Conservation (phyloP, 37 sponge, comb jelly and placozoan genomes). For the Oopsacas minuta region DNA sequence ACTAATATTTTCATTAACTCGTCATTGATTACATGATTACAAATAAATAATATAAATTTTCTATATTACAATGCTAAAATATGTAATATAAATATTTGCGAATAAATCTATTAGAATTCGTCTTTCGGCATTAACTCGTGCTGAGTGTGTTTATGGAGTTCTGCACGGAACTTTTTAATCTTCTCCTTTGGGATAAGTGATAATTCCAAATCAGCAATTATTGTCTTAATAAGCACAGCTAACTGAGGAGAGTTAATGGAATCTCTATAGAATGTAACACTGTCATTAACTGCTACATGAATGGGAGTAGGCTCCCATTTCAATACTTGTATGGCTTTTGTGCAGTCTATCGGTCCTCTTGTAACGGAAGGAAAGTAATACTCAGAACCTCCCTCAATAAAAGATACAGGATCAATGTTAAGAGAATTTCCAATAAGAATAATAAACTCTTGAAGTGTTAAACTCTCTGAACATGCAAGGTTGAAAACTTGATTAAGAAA, state of each 20-base stretch:
- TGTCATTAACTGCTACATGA: constrained; percentile 13
- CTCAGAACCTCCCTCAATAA: background rate
- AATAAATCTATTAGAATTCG: background rate
- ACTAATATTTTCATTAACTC: too few relatives aligned
- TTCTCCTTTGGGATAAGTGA: background rate
- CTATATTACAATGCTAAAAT: background rate
- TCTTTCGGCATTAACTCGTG: background rate
- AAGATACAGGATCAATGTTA: constrained; percentile 3
- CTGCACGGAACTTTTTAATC: background rate
- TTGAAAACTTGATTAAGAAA: constrained; percentile 19
- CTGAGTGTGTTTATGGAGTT: background rate
- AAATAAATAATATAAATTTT: background rate
- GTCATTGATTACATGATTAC: too few relatives aligned
- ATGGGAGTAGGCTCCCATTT: constrained; percentile 30
- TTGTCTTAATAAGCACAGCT: background rate
- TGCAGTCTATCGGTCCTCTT: constrained; percentile 23
- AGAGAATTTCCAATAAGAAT: constrained; percentile 16
- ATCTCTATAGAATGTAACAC: background rate
- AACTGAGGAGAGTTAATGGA: background rate
- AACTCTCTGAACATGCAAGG: constrained; percentile 16
- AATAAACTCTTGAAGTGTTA: constrained; percentile 22
- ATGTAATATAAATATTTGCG: background rate
- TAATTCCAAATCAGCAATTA: background rate
- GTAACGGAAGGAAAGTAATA: constrained; percentile 30
- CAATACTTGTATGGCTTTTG: constrained; percentile 8